phyloP scores from a whole-genome alignment of 2,888 invertebrate species.

The Drosophila formosana region DNA sequence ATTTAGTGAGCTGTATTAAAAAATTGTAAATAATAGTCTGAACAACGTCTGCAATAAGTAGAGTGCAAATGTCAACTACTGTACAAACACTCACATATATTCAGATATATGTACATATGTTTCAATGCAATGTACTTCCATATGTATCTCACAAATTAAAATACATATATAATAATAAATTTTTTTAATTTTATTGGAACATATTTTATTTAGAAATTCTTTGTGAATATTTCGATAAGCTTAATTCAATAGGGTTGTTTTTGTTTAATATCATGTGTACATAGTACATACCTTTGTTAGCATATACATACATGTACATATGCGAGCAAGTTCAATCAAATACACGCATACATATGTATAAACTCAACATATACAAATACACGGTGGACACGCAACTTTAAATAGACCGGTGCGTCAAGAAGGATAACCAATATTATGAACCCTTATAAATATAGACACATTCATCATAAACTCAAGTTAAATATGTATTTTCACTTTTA shows the following conservation, averaged over 20 bases:
- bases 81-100: not conserved
- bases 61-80: constrained; percentile 1
- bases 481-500: no score
- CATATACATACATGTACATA: not conserved
- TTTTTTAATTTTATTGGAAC: no score
- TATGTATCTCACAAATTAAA: no score
- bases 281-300: constrained; percentile 1
- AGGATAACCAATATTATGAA: constrained; percentile 5
- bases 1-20: not conserved
- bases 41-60: not conserved
- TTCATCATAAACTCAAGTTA: no score
- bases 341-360: not conserved
- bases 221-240: no score
- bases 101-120: constrained; percentile 2
- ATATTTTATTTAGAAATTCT: no score
- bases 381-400: not conserved
- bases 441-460: not conserved
- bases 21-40: no score
- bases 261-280: not conserved
- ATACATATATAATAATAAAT: no score
- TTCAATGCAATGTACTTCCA: no score
- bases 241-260: not conserved
- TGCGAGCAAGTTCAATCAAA: no score
- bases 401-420: constrained; percentile 8
- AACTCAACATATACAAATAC: not conserved